A percentile compares a stretch with the other conserved stretches of the same genome.
Conservation (phyloP, 1,140 invertebrate genomes). For the Trachymyrmex septentrionalis region DNA sequence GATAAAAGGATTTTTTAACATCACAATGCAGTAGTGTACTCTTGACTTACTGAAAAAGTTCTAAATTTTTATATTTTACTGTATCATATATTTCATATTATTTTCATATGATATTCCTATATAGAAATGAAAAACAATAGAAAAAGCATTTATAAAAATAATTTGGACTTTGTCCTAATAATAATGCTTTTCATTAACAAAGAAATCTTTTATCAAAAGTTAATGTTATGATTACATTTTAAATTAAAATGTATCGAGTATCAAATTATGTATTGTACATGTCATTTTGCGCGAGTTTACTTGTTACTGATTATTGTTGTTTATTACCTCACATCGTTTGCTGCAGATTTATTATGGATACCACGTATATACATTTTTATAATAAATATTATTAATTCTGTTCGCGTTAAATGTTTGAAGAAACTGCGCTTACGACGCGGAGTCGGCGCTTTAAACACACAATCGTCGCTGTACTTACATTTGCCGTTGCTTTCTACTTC, state of each 20-base stretch:
- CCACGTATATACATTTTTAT: neutral
- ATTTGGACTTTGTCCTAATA: neutral
- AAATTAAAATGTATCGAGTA: neutral
- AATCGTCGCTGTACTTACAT: neutral
- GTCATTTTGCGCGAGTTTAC: neutral
- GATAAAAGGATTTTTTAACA: slow-evolving; percentile 13
- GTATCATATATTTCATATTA: neutral
- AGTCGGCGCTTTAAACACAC: neutral
- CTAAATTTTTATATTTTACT: neutral
- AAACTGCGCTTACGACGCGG: neutral
- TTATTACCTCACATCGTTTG: neutral
- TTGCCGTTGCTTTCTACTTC: neutral
- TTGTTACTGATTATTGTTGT: neutral
- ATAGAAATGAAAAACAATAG: neutral
- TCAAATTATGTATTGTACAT: neutral
- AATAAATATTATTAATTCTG: neutral
- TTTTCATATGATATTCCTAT: neutral
- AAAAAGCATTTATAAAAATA: neutral
- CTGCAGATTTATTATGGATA: no score
- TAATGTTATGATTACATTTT: neutral
- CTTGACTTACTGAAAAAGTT: neutral
- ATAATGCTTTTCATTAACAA: neutral
- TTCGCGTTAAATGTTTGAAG: neutral
- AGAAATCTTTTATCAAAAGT: neutral
- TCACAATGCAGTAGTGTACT: neutral